Base-by-base conservation (phyloP, 2,797 vertebrate genomes). In the Chelon labrosus region DNA sequence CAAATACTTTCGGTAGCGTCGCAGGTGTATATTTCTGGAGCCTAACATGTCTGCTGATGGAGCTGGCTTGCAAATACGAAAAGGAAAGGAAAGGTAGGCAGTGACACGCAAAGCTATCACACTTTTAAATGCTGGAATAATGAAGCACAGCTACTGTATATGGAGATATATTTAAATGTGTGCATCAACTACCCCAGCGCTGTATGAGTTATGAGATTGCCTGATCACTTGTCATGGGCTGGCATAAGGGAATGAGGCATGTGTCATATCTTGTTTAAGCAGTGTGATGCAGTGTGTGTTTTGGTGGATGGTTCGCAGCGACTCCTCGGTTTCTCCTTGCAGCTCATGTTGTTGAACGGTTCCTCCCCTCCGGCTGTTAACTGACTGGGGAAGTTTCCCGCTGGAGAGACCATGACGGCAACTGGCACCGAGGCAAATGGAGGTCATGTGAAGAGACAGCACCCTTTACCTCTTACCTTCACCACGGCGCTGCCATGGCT, bases 181-280 rank as follows among this genome's bases (percentile, higher is more conserved):
- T 61, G 86, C 70, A 41, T 73, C 71, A 54, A 63, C 75, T 38
- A 20, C 49, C 22, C 2, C 58, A 1, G 64, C 1, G 47, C 67
- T 74, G 80, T 68, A 69, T 76, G 85, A 86, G 82, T 73, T 86
- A 85, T 90, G 87, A 70, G 73, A 86, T 70, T 41, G 71, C 79
- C 75, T 75, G 85, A 87, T 91, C 84, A 73, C 83, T 85, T 82
- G 86, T 91, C 82, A 81, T 46, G 19, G 54, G 65, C 79, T 66
- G 77, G 88, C 82, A 61, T 75, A 81, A 88, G 84, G 70, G 82
- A 84, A 85, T 51, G 84, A 83, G 87, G 84, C 88, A 90, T 75
- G 80, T 89, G 90, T 92, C 91, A 83, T 79, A 82, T 91, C 88
- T 84, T 54, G 83, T 90, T 90, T 79, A 77, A 70, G 74, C 79